Evolutionary conservation across 2,888 invertebrate species (phyloP), one percentile per base, ranked within the genome.

Genomic region (Apodemia hepburni): DNA sequence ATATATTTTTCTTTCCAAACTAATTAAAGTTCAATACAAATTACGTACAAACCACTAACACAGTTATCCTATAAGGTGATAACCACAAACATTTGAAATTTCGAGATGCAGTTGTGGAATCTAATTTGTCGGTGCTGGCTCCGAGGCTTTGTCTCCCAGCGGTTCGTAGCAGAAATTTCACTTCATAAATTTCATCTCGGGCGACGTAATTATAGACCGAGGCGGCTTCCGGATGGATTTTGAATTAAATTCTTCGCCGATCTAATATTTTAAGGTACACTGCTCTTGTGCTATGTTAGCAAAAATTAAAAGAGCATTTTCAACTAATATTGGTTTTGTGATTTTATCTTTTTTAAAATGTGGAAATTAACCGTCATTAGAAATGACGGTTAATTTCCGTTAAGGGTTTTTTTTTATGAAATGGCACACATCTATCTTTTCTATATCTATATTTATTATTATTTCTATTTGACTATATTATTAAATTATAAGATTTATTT

Each of bases 211-310:
- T 84, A 81, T 72, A 76, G 71, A 73, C 75, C 74, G 73, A 70
- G 72, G 70, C 75, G 73, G 69, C 69, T 54, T 69, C 66, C 70
- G 63, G 66, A 67, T 65, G 74, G 72, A 74, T 76, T 73, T 75
- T 75, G 80, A 80, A 82, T 80, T 80, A 83, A 82, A 84, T 84
- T 82, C 80, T 79, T 79, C 68, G 69, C 42, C 69, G 68, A 74
- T 71, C 57, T 65, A 67, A 66, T 71, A 72, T 72, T 70, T 71
- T 54, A 64, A 62, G 64, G 62, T 63, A 62, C 51, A 51, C 51
- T 3, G 17, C 49, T 18, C 18, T 49, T 49, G 18, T 18, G 51
- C 51, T 54, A 27, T 12, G 51, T 54, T 54, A 22, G 15, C 51
- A 27, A 54, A 54, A 54, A 54, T 54, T 54, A 54, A 54, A 54